phyloP scores from a whole-genome alignment of 2,113 vertebrate genomes.

The Daubentonia madagascariensis region DNA sequence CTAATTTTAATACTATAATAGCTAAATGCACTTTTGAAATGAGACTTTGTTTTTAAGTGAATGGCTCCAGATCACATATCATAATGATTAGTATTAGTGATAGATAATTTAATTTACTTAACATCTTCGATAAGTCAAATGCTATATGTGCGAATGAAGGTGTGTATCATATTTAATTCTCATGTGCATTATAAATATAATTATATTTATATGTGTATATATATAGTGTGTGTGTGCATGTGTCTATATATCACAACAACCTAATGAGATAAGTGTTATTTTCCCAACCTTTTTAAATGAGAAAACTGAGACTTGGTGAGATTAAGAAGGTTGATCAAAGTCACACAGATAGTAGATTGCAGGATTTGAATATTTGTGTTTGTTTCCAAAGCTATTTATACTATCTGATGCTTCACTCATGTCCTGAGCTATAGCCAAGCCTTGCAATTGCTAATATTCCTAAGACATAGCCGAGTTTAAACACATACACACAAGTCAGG shows the following conservation, averaged over 20 bases:
- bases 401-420: background rate
- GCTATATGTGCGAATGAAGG: background rate
- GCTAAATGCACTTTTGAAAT: background rate
- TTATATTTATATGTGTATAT: background rate
- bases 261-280: background rate
- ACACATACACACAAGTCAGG: background rate
- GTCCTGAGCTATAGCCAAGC: background rate
- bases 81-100: background rate
- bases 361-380: background rate
- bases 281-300: background rate
- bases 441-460: background rate
- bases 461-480: background rate
- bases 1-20: background rate
- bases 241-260: background rate
- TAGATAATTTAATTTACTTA: background rate
- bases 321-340: background rate
- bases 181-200: background rate
- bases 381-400: background rate
- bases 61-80: background rate
- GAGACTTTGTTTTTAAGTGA: background rate
- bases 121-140: background rate
- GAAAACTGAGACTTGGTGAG: background rate
- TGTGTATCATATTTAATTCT: background rate
- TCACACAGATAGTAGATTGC: background rate
- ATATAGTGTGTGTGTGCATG: background rate